phyloP scores from a whole-genome alignment of 2,888 invertebrate species.

The Nomada fucata region DNA sequence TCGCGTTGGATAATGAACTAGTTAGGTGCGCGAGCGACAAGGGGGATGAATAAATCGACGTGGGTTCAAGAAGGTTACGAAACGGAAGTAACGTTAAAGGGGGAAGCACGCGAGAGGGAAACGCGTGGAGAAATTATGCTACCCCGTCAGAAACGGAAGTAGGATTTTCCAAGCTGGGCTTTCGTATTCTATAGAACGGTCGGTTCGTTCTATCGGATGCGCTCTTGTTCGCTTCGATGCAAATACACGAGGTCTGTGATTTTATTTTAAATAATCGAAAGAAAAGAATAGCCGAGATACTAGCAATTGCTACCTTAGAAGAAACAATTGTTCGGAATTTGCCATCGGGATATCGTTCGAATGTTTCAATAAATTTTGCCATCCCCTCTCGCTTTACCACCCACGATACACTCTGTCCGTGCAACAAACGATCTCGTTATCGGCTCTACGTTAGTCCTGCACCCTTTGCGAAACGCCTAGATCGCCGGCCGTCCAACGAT shows the following conservation, averaged over 20 bases:
- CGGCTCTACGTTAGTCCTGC: conserved; percentile 20
- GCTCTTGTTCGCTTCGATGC: too few relatives aligned
- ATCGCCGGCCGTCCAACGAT: conserved; percentile 46
- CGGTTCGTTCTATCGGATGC: neutral
- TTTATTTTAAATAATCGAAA: too few relatives aligned
- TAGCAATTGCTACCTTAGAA: neutral
- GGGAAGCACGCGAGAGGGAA: conserved; percentile 33
- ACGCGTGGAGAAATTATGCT: conserved; percentile 32
- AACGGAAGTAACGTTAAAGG: conserved; percentile 59
- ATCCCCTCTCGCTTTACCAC: neutral
- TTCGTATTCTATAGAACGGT: neutral
- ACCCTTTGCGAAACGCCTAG: conserved; percentile 33
- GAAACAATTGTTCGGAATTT: neutral
- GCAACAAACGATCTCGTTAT: conserved; percentile 49
- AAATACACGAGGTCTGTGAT: too few relatives aligned
- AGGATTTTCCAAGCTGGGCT: neutral
- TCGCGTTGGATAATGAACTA: conserved; percentile 68
- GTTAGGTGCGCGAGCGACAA: conserved; percentile 61
- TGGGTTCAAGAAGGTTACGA: conserved; percentile 55
- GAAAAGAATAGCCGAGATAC: too few relatives aligned
- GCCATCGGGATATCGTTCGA: neutral
- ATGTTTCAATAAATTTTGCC: conserved; percentile 1
- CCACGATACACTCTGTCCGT: conserved; percentile 16
- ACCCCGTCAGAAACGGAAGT: neutral
- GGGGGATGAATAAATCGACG: conserved; percentile 51